Base-by-base conservation (phyloP, 2,888 invertebrate genomes). In the Pycnomerus fuliginosus region DNA sequence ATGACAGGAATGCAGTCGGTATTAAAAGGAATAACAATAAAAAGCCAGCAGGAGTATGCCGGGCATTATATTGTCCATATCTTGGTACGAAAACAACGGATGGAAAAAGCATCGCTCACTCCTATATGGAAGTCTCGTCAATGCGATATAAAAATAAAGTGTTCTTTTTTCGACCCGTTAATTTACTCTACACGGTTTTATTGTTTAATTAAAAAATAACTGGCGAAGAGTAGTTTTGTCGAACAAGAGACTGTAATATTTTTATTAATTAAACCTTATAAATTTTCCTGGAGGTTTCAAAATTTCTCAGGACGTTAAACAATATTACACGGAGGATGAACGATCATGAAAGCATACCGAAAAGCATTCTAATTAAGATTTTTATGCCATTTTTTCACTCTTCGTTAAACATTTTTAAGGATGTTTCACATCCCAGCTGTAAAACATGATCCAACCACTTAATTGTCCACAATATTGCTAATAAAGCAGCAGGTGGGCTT, bases 281-380 rank as follows among this genome's bases (percentile, higher is more conserved):
- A 40, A 40, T 32, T 40, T 28, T 33, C 15, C 29, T 33, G 13
- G 14, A 5, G 22, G 32, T 46, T 46, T 37, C 37, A 25, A 37
- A 36, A 46, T 46, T 46, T 46, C 45, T 40, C 45, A 46, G 41
- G 46, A 46, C 41, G 37, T 46, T 46, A 33, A 41, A 36, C 41
- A 46, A 41, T 37, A 46, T 46, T 46, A 46, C 37, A 44, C 39
- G 44, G 39, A 39, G 22, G 35, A 36, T 40, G 31, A 11, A 15
- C 34, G 28, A 23, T 11, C 31, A 33, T 36, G 35, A 41, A 37
- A 44, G 44, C 44, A 37, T 44, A 24, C 42, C 37, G 22, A 22
- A 46, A 23, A 31, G 25, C 28, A 44, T 11, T 14, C 25, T 37
- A 42, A 46, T 42, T 42, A 46, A 17, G 20, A 35, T 17, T 30